Evolutionary conservation across 2,113 vertebrate species (phyloP), one percentile per base, ranked within the genome.

Genomic region (Platysteira castanea): DNA sequence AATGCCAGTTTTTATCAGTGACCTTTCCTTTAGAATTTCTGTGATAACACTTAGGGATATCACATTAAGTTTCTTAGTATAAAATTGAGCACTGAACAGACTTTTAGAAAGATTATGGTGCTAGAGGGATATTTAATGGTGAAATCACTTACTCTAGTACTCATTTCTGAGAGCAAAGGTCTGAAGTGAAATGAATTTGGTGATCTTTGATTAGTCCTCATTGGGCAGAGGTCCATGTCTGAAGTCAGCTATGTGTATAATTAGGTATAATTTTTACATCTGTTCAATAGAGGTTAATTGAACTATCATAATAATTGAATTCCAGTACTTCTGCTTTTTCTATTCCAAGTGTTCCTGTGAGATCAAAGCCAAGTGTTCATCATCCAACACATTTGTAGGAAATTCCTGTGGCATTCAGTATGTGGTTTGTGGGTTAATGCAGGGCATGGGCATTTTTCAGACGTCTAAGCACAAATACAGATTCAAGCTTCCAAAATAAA

Each of bases 151-250:
- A 95, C 87, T 93, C n/a, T 84, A 83, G 52, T 89, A 93, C 91
- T 93, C 75, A 93, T 94, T 90, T 97, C 73, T 96, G 85, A 97
- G 94, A 97, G 94, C 92, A 97, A 97, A 97, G 90, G 77, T 96
- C 87, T 86, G 94, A 87, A 95, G 86, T 78, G 71, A 96, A 97
- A 96, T 68, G 92, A 83, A 82, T 97, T 97, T 97, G 61, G 61
- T 87, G 84, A 95, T 85, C 86, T 93, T 80, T 96, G 86, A 74
- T 91, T 88, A 96, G 79, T 95, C 95, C 83, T 95, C 11, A 0
- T 78, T 84, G 92, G 81, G 94, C 78, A 95, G 86, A 97, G 65
- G 67, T 96, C 91, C 73, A 84, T 94, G 77, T 89, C 96, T 97
- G 94, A 90, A 96, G 95, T 93, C 96, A 93, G 63, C 91, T 97